A percentile compares a stretch with the other conserved stretches of the same genome.
phyloP scores from a whole-genome alignment of 2,797 vertebrate species.

The Trachurus trachurus region DNA sequence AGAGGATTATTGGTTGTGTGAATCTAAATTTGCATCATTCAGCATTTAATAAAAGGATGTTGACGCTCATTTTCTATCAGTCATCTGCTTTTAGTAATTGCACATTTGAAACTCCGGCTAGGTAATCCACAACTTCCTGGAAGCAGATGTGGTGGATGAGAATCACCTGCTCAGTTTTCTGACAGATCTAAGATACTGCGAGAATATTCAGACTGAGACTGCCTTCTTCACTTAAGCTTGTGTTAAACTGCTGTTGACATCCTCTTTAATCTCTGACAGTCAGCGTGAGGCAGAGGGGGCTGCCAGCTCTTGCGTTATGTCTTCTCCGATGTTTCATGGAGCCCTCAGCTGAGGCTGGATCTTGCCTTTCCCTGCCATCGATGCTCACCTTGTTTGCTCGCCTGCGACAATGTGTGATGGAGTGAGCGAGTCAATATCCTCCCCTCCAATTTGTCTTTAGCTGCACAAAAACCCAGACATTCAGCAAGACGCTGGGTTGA shows the following conservation, averaged over 20 bases:
- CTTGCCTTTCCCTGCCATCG: conserved; percentile 60
- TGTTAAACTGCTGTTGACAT: conserved; percentile 86
- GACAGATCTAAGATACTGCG: conserved; percentile 82
- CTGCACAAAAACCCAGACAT: conserved; percentile 47
- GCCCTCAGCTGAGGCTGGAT: conserved; percentile 60
- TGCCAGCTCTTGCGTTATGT: conserved; percentile 68
- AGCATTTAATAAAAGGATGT: conserved; percentile 59
- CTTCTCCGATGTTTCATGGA: conserved; percentile 77
- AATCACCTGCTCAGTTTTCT: conserved; percentile 82
- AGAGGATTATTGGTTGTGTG: conserved; percentile 71
- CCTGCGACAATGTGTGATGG: conserved; percentile 66
- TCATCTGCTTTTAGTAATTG: conserved; percentile 44
- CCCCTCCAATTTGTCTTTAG: conserved; percentile 60
- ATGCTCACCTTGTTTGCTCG: conserved; percentile 72
- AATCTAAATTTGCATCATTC: conserved; percentile 73
- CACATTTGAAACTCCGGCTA: conserved; percentile 36
- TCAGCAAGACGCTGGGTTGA: conserved; percentile 56
- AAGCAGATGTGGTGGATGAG: conserved; percentile 57
- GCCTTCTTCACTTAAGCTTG: conserved; percentile 80
- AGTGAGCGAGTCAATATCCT: conserved; percentile 70
- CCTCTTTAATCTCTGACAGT: conserved; percentile 87
- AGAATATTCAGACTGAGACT: conserved; percentile 75
- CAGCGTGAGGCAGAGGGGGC: conserved; percentile 64
- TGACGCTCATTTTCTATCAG: conserved; percentile 54
- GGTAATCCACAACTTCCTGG: conserved; percentile 61